phyloP scores from a whole-genome alignment of 1,140 invertebrate genomes.

The Epicauta chinensis region DNA sequence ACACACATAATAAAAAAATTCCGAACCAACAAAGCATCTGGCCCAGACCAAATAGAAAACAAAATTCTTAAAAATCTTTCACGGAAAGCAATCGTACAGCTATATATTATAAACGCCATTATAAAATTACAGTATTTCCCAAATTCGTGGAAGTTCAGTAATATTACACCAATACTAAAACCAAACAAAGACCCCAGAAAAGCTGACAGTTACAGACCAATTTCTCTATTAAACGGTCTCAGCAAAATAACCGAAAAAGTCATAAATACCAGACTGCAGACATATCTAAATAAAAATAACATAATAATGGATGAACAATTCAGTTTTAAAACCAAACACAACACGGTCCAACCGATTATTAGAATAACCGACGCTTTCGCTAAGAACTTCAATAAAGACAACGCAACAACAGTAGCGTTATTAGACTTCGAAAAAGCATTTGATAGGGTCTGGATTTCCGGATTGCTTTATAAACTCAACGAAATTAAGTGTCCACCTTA shows the following conservation, averaged over 20 bases:
- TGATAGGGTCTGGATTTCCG: conserved; percentile 35
- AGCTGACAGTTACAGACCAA: conserved; percentile 32
- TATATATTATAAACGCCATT: conserved; percentile 28
- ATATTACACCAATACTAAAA: conserved; percentile 38
- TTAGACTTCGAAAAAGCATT: conserved; percentile 38
- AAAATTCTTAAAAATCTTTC: conserved; percentile 6
- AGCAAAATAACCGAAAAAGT: conserved; percentile 34
- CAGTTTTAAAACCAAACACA: conserved; percentile 17
- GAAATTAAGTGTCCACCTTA: conserved; percentile 9
- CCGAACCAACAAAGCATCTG: too few relatives aligned
- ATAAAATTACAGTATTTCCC: conserved; percentile 35
- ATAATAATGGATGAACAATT: conserved; percentile 18
- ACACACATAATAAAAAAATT: neutral
- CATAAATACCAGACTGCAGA: neutral
- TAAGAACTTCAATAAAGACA: conserved; percentile 29
- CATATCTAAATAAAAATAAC: neutral
- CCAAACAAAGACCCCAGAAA: conserved; percentile 33
- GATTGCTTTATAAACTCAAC: conserved; percentile 32
- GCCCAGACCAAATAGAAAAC: neutral
- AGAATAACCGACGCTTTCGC: conserved; percentile 36
- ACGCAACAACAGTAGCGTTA: conserved; percentile 22
- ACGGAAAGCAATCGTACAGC: neutral
- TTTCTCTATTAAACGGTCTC: conserved; percentile 32
- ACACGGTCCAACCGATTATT: conserved; percentile 37
- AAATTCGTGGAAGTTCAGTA: conserved; percentile 37